Evolutionary conservation across 2,797 vertebrate genomes (phyloP), one percentile per base, ranked within the genome.

Genomic region (Petrocephalus schoutedeni): DNA sequence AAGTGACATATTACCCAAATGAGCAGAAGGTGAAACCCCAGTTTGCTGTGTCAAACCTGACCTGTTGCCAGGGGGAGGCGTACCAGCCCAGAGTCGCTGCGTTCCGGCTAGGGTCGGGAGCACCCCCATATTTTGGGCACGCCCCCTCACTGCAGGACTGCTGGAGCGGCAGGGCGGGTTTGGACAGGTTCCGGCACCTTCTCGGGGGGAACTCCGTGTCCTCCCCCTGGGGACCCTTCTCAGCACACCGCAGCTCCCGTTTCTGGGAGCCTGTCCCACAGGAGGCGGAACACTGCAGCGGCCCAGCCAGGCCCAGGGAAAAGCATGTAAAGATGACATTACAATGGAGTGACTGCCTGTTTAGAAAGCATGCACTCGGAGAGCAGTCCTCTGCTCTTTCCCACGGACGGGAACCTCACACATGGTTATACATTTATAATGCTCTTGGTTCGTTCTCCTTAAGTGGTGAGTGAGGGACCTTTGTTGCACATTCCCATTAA

Each of bases 51-150:
- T 54, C 4, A 74, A 28, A 32, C 36, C 80, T 83, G 6, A 98
- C 98, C 97, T 97, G 97, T 90, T 97, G 97, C 98, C 98, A 99
- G 5, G 97, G 97, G 0, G 97, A 99, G 0, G 97, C 93, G 89
- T 98, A 98, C 98, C 98, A 99, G 90, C 95, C 96, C 0, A 95
- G 92, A 0, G 94, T 92, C 89, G 90, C 87, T 0, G 92, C 87
- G 23, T 41, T 92, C 36, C 94, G 90, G 2, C 92, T 85, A 0
- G 91, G 93, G 9, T 93, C 94, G 0, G 91, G 90, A 0, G 93
- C 90, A 12, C 89, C 89, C 28, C 86, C 89, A 16, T 90, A 89
- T 86, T 92, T 92, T 6, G 92, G 94, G 88, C 98, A 99, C 0
- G 93, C 91, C 53, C 94, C 94, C 67, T 85, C 94, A 93, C 93